A percentile compares a stretch with the other conserved stretches of the same genome.
Evolutionary conservation across 1,140 invertebrate species (phyloP).

Genomic region (Geopemphigus sp.): DNA sequence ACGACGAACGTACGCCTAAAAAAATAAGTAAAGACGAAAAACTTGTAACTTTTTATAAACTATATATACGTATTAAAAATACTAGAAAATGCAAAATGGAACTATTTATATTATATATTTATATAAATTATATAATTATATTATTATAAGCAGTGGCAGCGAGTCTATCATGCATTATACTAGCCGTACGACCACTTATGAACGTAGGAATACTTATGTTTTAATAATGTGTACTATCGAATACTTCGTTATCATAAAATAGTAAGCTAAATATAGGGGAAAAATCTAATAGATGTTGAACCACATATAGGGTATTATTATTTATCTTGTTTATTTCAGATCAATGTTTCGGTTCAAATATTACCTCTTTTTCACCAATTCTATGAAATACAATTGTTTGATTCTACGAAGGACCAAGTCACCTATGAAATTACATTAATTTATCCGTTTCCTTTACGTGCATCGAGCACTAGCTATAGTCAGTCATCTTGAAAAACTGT

Average conservation of each 20-base stretch:
- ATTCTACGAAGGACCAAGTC: background rate
- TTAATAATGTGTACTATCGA: background rate
- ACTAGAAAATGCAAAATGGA: too few relatives aligned
- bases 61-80: too few relatives aligned
- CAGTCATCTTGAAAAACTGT: conserved; percentile 5
- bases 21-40: too few relatives aligned
- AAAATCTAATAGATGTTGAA: background rate
- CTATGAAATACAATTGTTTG: background rate
- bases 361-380: background rate
- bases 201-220: background rate
- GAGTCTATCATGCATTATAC: too few relatives aligned
- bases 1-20: too few relatives aligned
- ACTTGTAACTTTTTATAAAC: too few relatives aligned
- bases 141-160: too few relatives aligned
- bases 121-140: too few relatives aligned
- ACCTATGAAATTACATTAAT: conserved; percentile 27
- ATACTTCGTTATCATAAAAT: background rate
- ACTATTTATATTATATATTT: too few relatives aligned
- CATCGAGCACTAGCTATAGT: background rate
- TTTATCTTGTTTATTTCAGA: background rate
- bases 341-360: background rate
- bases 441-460: background rate
- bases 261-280: background rate
- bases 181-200: background rate
- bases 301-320: background rate